Base-by-base conservation (phyloP, 1,140 invertebrate species). In the Drosophila albomicans region DNA sequence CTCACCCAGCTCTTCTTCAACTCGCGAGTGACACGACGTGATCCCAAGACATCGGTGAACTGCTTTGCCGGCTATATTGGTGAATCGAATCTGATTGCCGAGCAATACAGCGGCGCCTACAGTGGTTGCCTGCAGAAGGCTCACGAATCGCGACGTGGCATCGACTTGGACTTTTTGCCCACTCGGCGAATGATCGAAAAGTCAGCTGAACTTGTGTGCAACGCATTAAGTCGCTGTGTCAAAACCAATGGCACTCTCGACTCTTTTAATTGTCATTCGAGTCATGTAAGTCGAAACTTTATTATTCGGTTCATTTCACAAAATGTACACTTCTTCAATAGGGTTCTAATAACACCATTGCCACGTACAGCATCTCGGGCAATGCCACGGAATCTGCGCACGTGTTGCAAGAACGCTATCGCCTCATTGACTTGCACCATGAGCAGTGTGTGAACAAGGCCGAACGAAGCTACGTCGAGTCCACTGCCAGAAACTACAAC, bases 31-130 rank as follows among this genome's bases (percentile, higher is more conserved):
- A 89, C 85, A 4, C 75, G 64, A 16, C 81, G 75, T 6, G 82
- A 92, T 71, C 91, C 91, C 6, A 43, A 49, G 11, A 70, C 63
- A 5, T 91, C 91, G 25, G 75, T 92, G 28, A 72, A 77, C 16
- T 92, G 91, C n/a, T 92, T 92, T 58, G 78, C 73, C 2, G 84
- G 91, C 57, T 92, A 92, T 16, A 92, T 92, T n/a, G 73, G 74
- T 1, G 79, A 92, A 30, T 89, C 84, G 13, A 92, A 88, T 63
- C 32, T 49, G 5, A 91, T 91, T 32, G 58, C 81, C 4, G 81
- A 91, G 35, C 15, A 48, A 0, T 92, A 92, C 57, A 88, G 91
- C 43, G 54, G 13, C 0, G 72, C 78, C 49, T 92, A 91, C 43
- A 77, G 57, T 8, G 32, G 5, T 0, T 92, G 91, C 7, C 45